Evolutionary conservation across 2,888 invertebrate species (phyloP).

Genomic region (Piscicola geometra): DNA sequence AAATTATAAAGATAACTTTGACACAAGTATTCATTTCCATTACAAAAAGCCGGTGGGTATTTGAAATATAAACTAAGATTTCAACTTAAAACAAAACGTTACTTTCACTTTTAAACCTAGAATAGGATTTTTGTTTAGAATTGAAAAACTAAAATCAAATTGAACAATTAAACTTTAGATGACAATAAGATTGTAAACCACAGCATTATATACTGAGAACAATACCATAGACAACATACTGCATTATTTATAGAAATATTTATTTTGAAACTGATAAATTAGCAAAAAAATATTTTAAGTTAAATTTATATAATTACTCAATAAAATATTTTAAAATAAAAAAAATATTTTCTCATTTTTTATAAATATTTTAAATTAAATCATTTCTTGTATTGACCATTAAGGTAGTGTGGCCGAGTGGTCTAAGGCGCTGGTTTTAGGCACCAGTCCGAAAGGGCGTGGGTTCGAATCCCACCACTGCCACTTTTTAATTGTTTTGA

Average conservation of each 20-base stretch:
- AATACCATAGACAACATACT: neutral
- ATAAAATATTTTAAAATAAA: neutral
- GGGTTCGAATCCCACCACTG: conserved; percentile 28
- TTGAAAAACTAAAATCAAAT: too few relatives aligned
- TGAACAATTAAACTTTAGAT: too few relatives aligned
- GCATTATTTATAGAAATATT: neutral
- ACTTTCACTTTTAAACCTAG: too few relatives aligned
- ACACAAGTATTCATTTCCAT: too few relatives aligned
- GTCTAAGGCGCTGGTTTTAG: conserved; percentile 28
- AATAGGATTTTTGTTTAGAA: too few relatives aligned
- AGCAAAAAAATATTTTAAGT: too few relatives aligned
- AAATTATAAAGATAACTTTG: too few relatives aligned
- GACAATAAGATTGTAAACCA: too few relatives aligned
- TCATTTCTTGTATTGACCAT: neutral
- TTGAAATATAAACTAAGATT: too few relatives aligned
- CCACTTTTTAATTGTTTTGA: conserved; percentile 13
- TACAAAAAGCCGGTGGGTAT: too few relatives aligned
- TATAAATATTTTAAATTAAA: neutral
- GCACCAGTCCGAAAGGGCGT: conserved; percentile 25
- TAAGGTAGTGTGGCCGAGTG: conserved; percentile 26
- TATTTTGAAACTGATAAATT: too few relatives aligned
- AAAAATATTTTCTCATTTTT: neutral
- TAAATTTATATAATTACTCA: neutral
- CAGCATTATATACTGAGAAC: neutral
- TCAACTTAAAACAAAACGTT: too few relatives aligned